Conservation (phyloP, 2,113 vertebrate species). For the Cololabis saira region DNA sequence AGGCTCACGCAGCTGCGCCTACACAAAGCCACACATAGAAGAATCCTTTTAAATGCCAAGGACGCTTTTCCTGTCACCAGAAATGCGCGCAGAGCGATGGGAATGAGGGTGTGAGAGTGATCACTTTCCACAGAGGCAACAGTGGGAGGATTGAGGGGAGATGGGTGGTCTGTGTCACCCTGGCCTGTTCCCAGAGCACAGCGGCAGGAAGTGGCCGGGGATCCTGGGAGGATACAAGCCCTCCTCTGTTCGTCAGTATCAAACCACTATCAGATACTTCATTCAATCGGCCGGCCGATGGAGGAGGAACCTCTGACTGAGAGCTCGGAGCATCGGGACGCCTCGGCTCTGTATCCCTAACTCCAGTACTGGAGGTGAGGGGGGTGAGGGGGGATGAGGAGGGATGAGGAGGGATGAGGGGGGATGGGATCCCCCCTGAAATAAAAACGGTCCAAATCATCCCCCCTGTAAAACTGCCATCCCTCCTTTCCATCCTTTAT, state of each 20-base stretch:
- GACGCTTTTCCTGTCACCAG: constrained; percentile 69
- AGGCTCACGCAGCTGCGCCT: constrained; percentile 67
- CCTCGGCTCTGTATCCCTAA: constrained; percentile 30
- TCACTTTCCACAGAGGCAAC: constrained; percentile 63
- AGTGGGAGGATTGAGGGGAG: constrained; percentile 79
- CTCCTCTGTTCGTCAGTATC: constrained; percentile 74
- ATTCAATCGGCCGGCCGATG: constrained; percentile 68
- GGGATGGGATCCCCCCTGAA: too few relatives aligned
- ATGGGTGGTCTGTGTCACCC: constrained; percentile 77
- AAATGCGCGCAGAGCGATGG: constrained; percentile 33
- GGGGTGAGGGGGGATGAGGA: too few relatives aligned
- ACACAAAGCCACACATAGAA: constrained; percentile 71
- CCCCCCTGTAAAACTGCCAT: too few relatives aligned
- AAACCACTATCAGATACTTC: constrained; percentile 71
- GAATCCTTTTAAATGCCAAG: constrained; percentile 65
- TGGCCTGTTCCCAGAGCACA: constrained; percentile 68
- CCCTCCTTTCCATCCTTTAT: too few relatives aligned
- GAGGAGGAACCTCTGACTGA: constrained; percentile 45
- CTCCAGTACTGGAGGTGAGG: too few relatives aligned
- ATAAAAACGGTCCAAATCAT: too few relatives aligned
- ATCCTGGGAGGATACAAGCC: constrained; percentile 73
- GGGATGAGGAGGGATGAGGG: too few relatives aligned
- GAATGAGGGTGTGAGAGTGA: constrained; percentile 56
- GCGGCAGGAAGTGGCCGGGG: constrained; percentile 78
- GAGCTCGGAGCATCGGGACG: constrained; percentile 29